phyloP scores from a whole-genome alignment of 2,888 invertebrate species.

The Phaedon cochleariae region DNA sequence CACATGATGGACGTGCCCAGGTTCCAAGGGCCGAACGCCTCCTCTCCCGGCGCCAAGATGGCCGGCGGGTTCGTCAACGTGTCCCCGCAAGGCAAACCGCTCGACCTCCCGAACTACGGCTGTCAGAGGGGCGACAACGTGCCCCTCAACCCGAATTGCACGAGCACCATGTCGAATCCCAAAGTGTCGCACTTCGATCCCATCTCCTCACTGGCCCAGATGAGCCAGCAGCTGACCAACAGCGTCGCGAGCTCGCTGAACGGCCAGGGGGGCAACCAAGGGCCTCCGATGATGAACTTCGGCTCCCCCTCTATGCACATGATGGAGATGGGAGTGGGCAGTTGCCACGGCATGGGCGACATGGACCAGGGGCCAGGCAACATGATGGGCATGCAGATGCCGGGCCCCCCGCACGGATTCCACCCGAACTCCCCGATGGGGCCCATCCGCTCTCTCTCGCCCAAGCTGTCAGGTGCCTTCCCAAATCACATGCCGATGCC shows the following conservation, averaged over 20 bases:
- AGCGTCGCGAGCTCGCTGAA: conserved; percentile 71
- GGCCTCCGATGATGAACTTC: conserved; percentile 66
- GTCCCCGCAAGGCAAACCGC: conserved; percentile 59
- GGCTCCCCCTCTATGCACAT: conserved; percentile 64
- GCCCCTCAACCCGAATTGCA: conserved; percentile 73
- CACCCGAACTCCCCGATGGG: conserved; percentile 59
- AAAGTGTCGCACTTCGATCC: conserved; percentile 86
- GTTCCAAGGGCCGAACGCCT: conserved; percentile 62
- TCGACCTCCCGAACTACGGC: conserved; percentile 60
- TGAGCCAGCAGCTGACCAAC: conserved; percentile 91
- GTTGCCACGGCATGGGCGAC: conserved; percentile 59
- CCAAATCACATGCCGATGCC: conserved; percentile 63
- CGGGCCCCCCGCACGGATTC: conserved; percentile 60
- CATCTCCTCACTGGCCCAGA: conserved; percentile 91
- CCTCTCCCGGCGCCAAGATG: conserved; percentile 60
- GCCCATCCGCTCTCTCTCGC: conserved; percentile 67
- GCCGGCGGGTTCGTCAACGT: conserved; percentile 61
- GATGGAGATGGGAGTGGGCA: conserved; percentile 58
- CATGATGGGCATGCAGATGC: conserved; percentile 60
- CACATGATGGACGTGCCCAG: conserved; percentile 64
- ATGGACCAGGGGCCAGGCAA: conserved; percentile 55
- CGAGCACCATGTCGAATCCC: conserved; percentile 66
- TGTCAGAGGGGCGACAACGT: conserved; percentile 69
- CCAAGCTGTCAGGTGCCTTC: conserved; percentile 71
- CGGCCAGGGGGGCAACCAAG: conserved; percentile 64